Evolutionary conservation across 2,113 vertebrate species (phyloP).

Genomic region (Engraulis encrasicolus): DNA sequence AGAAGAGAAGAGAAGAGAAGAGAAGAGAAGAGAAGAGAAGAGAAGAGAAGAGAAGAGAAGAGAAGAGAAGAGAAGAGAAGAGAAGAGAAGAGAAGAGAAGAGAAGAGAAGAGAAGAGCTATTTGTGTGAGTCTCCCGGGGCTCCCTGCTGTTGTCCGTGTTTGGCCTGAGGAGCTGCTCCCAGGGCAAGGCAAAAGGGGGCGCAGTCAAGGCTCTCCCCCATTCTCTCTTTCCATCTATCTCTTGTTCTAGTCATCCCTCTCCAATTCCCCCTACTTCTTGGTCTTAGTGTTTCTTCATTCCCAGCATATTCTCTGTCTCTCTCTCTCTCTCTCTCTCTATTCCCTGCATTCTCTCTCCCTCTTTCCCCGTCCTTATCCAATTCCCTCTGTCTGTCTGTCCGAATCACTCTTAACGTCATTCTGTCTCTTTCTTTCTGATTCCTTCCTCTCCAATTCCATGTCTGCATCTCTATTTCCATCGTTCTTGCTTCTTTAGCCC

Average conservation of each 20-base stretch:
- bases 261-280: not conserved
- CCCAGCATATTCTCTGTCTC: not conserved
- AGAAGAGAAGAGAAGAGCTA: not conserved
- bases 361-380: not conserved
- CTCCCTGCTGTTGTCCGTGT: not conserved
- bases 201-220: not conserved
- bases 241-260: not conserved
- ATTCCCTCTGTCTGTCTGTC: not conserved
- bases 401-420: not conserved
- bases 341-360: not conserved
- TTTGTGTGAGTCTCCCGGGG: not conserved
- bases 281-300: not conserved
- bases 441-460: not conserved
- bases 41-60: not conserved
- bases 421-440: too few species aligned
- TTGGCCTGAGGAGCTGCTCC: not conserved
- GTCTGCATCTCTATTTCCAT: not conserved
- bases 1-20: not conserved
- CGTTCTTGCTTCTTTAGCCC: not conserved
- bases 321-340: not conserved
- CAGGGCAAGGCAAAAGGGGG: not conserved
- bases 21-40: not conserved
- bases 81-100: not conserved
- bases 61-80: not conserved
- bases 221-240: not conserved